Evolutionary conservation across 2,113 vertebrate species (phyloP).

Genomic region (Pyxicephalus adspersus): DNA sequence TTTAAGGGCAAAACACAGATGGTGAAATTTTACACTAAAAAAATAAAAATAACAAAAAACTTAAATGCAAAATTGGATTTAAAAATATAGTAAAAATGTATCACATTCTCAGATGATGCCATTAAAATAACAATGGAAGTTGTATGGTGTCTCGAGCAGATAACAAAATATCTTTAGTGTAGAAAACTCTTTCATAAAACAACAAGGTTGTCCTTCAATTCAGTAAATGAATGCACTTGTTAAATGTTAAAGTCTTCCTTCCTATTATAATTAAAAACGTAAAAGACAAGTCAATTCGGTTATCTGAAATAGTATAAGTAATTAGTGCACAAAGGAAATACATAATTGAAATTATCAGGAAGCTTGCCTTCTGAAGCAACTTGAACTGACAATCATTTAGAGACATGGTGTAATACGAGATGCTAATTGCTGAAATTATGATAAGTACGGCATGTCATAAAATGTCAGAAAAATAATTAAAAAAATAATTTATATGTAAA

Average conservation of each 20-base stretch:
- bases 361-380: not conserved
- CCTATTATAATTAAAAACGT: slow-evolving; percentile 15
- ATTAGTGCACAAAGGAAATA: slow-evolving; percentile 22
- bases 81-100: not conserved
- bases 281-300: slow-evolving; percentile 5
- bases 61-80: not conserved
- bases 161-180: not conserved
- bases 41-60: slow-evolving; percentile 12
- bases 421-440: slow-evolving; percentile 2
- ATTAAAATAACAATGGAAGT: slow-evolving; percentile 12
- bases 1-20: slow-evolving; percentile 42
- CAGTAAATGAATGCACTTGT: slow-evolving; percentile 12
- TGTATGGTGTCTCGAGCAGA: not conserved
- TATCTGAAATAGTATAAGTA: slow-evolving; percentile 14
- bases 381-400: slow-evolving; percentile 5
- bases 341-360: slow-evolving; percentile 15
- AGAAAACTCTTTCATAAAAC: slow-evolving; percentile 28
- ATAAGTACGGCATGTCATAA: not conserved
- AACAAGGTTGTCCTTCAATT: slow-evolving; percentile 1
- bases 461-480: no score
- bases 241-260: not conserved
- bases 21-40: slow-evolving; percentile 1
- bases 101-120: not conserved
- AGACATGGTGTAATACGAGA: not conserved
- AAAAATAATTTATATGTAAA: no score